Conservation (phyloP, 2,113 vertebrate genomes). For the Ophiodon elongatus region DNA sequence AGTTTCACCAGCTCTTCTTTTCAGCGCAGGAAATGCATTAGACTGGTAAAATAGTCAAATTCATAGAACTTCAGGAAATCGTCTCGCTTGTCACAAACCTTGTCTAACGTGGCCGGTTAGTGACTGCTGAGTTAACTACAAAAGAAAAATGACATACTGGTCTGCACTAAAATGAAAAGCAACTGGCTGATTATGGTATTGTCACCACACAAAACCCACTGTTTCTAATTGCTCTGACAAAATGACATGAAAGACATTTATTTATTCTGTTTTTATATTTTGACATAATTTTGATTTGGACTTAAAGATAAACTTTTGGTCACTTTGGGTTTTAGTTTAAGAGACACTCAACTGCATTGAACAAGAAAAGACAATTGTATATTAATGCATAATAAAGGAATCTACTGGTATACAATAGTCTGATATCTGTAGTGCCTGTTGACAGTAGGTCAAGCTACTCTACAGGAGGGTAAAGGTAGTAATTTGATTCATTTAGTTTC, state of each 20-base stretch:
- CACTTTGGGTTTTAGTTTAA: no score
- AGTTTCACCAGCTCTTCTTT: no score
- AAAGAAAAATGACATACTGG: neutral
- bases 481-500: neutral
- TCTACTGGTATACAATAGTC: neutral
- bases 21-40: no score
- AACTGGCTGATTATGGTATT: neutral
- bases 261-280: no score
- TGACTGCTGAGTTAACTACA: neutral
- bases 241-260: no score
- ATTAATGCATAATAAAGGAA: no score
- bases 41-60: neutral
- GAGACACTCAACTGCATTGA: no score
- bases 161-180: neutral
- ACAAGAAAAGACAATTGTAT: neutral
- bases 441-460: neutral
- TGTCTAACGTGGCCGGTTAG: neutral
- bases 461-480: neutral
- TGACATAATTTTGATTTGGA: no score
- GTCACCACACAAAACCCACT: neutral
- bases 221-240: no score
- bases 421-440: neutral
- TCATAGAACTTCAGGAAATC: neutral
- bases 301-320: no score
- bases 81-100: neutral